These are phyloP conservation scores for Sialis lutaria DNA, from an alignment of 2,888 invertebrate genomes.

Conservation along the genomic window DNA sequence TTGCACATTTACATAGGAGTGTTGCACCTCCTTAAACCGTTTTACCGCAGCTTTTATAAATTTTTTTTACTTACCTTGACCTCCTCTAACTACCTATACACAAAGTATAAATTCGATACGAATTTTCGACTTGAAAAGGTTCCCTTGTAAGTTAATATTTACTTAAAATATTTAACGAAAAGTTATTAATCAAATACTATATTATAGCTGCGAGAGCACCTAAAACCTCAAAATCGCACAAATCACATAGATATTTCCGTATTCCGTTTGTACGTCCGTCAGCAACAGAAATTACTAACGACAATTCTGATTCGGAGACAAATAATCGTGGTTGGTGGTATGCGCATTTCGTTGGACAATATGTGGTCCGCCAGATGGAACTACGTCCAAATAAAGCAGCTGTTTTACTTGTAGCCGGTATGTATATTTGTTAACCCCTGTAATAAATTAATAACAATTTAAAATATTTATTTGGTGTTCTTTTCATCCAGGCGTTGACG, in stretches of 20 bases:
- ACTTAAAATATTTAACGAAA: background rate
- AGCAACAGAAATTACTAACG: constrained; percentile 25
- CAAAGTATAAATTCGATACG: no score
- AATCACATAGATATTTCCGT: constrained; percentile 79
- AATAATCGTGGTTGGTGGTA: constrained; percentile 82
- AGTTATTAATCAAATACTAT: constrained; percentile 7
- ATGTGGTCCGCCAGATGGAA: constrained; percentile 96
- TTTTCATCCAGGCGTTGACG: constrained; percentile 61
- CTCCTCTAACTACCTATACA: no score
- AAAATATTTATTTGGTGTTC: constrained; percentile 1
- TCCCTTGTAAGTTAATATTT: background rate
- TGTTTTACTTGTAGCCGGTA: constrained; percentile 76
- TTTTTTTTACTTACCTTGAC: no score
- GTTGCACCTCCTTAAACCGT: no score
- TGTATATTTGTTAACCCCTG: constrained; percentile 2
- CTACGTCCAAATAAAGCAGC: constrained; percentile 85
- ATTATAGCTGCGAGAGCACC: constrained; percentile 41
- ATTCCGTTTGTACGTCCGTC: constrained; percentile 72
- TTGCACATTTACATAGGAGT: no score
- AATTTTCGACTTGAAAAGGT: no score
- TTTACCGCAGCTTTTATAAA: no score
- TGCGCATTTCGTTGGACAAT: constrained; percentile 97
- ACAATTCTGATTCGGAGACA: constrained; percentile 14
- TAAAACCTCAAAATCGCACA: constrained; percentile 44
- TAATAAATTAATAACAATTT: background rate